Base-by-base conservation (phyloP, 2,888 invertebrate genomes). In the Sympetrum striolatum region DNA sequence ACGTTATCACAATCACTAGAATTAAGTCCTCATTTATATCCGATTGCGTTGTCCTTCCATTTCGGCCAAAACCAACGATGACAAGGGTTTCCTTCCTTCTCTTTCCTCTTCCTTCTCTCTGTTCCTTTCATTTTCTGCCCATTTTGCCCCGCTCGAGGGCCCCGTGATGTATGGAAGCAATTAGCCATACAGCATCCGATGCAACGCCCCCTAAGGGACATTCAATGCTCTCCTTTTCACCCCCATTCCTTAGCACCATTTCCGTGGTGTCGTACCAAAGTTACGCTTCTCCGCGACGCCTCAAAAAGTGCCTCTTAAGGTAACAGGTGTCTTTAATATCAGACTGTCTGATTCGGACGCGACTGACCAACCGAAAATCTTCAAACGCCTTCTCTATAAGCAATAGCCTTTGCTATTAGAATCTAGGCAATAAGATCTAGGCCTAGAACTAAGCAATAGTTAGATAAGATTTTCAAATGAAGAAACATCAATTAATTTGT, bases 151-250 rank as follows among this genome's bases (percentile, higher is more conserved):
- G 10, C 44, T 44, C 44, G 10, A 44, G 86, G 60, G 86, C 86
- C 35, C n/a, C 37, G 86, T 86, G 86, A 86, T 86, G 37, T 86
- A 86, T 86, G 86, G 86, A 86, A 60, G 60, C 86, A 86, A 86
- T 86, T 86, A 86, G 86, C 60, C 86, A 82, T 60, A 82, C 82
- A 82, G 37, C 82, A 3, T 22, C 86, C 86, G 22, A 22, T 44
- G 35, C 82, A 18, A 14, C 86, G 60, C 60, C 37, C 86, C 60
- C 60, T 15, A 18, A n/a, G 86, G 86, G 86, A 82, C 82, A 60
- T 53, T 53, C 82, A 48, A 15, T 15, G 58, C 12, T 58, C 10
- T 22, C 60, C 60, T 64, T 25, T 25, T n/a, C 73, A 12, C 73
- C 10, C 18, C 73, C 73, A 31, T 31, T 31, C 25, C 73, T 31